A percentile compares a stretch with the other conserved stretches of the same genome.
Conservation (phyloP, 2,113 vertebrate species). For the Microtus oregoni region DNA sequence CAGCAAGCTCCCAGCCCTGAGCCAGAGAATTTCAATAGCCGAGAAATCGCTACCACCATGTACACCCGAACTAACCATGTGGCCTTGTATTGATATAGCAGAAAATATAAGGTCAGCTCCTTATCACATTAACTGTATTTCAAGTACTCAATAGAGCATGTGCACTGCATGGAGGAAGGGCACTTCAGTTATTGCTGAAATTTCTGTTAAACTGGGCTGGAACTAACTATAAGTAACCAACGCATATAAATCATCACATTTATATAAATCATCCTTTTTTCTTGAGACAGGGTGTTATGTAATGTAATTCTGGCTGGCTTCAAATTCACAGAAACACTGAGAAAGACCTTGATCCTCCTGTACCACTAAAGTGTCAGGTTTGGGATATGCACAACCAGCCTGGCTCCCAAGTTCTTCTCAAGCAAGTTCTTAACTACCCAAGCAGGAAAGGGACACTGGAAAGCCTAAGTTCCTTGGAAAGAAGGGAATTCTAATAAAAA, state of each 20-base stretch:
- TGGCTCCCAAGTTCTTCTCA: background rate
- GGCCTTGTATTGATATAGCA: background rate
- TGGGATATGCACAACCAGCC: background rate
- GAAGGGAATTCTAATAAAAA: conserved; percentile 24
- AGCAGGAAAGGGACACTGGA: background rate
- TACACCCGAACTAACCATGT: background rate
- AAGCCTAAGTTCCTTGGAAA: conserved; percentile 30
- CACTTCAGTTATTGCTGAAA: background rate
- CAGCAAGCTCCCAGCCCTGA: background rate
- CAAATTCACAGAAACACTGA: background rate
- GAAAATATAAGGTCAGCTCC: background rate
- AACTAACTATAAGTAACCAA: background rate
- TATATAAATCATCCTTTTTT: background rate
- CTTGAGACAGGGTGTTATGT: background rate
- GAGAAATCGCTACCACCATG: background rate
- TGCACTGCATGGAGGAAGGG: background rate
- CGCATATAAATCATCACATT: background rate
- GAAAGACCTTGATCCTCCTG: background rate
- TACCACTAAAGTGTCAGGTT: background rate
- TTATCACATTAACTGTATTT: background rate
- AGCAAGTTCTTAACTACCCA: background rate
- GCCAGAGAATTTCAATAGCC: background rate
- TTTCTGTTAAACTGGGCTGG: background rate
- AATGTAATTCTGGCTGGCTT: background rate
- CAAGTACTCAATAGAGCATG: background rate